phyloP scores from a whole-genome alignment of 2,888 invertebrate species.

The Scaptomyza tumidula region DNA sequence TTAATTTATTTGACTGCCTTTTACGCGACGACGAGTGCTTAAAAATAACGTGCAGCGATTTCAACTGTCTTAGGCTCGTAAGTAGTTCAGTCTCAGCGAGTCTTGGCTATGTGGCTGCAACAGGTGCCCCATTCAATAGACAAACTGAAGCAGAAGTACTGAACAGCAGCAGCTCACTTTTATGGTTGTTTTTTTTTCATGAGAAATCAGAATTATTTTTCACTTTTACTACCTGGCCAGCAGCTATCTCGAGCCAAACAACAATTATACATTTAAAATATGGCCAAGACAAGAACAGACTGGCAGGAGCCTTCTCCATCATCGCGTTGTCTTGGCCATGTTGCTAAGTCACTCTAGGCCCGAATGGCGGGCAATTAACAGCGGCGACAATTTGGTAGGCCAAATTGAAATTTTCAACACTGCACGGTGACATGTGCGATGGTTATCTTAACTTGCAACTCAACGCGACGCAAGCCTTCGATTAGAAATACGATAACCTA shows the following conservation, averaged over 20 bases:
- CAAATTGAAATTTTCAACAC: conserved; percentile 65
- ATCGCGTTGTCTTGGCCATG: conserved; percentile 2
- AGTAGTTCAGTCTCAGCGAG: conserved; percentile 10
- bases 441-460: conserved; percentile 34
- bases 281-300: conserved; percentile 55
- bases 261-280: conserved; percentile 67
- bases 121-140: conserved; percentile 66
- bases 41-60: conserved; percentile 41
- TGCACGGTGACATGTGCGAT: conserved; percentile 29
- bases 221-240: conserved; percentile 61
- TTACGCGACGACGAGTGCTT: conserved; percentile 54
- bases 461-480: conserved; percentile 19
- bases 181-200: conserved; percentile 6
- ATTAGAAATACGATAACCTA: conserved; percentile 76
- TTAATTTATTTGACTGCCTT: conserved; percentile 73
- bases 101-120: conserved; percentile 27
- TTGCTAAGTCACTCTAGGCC: conserved; percentile 2
- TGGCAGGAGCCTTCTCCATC: conserved; percentile 39
- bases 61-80: conserved; percentile 8
- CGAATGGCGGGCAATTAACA: conserved; percentile 60
- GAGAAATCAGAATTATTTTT: conserved; percentile 57
- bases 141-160: conserved; percentile 20
- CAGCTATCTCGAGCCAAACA: neutral
- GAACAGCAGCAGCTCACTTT: conserved; percentile 6
- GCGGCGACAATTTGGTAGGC: conserved; percentile 66